These are phyloP conservation scores for Cnemophilus loriae DNA, from an alignment of 2,113 vertebrate genomes.

Conservation along the genomic window DNA sequence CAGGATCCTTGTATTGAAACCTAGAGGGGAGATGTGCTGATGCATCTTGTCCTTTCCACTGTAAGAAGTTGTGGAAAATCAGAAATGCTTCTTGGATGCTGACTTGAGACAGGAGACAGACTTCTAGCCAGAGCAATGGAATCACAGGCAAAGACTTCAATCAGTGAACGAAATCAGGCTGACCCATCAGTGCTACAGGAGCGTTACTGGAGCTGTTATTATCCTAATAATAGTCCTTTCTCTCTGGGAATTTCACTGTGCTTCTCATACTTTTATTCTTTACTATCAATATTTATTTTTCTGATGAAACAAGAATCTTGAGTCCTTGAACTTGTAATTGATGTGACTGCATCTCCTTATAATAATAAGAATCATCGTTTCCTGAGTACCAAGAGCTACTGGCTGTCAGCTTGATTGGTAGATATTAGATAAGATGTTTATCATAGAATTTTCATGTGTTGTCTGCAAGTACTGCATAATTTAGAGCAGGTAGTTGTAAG, in stretches of 20 bases:
- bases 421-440: neutral
- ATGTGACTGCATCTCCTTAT: neutral
- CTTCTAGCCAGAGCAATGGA: neutral
- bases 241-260: neutral
- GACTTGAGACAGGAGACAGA: neutral
- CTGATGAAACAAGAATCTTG: neutral
- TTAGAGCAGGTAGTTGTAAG: neutral
- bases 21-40: neutral
- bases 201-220: neutral
- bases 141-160: neutral
- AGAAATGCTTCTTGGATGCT: neutral
- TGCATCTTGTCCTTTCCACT: neutral
- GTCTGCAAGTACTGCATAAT: neutral
- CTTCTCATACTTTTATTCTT: neutral
- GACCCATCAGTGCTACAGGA: neutral
- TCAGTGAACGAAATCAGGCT: neutral
- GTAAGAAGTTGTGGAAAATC: neutral
- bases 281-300: neutral
- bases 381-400: neutral
- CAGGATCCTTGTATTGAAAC: neutral
- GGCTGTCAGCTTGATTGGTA: neutral
- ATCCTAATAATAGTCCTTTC: neutral
- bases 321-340: neutral
- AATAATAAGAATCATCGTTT: neutral
- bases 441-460: neutral